A percentile compares a stretch with the other conserved stretches of the same genome.
These are phyloP conservation scores for Hyaena hyaena DNA, from an alignment of 2,113 vertebrate genomes.

Conservation along the genomic window DNA sequence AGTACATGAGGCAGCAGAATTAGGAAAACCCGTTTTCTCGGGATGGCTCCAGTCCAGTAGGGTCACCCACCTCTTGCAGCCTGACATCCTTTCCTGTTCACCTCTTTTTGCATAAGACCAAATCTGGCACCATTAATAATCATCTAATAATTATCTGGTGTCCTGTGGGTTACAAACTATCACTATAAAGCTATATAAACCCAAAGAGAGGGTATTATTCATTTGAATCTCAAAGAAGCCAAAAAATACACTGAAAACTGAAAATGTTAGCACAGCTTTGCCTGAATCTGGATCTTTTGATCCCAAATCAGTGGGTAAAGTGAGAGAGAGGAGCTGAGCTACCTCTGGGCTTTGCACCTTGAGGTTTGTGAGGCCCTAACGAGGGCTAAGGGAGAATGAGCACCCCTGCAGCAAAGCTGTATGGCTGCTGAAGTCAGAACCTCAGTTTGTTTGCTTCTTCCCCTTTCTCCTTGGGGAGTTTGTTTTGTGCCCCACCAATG, in stretches of 20 bases:
- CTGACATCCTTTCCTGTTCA: neutral
- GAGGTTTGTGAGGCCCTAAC: no score
- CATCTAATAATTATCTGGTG: no score
- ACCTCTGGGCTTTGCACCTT: neutral
- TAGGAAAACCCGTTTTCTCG: neutral
- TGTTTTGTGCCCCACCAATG: neutral
- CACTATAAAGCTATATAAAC: no score
- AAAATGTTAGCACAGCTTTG: neutral
- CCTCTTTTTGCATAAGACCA: neutral
- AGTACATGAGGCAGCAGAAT: rapidly evolving
- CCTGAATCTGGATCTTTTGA: neutral
- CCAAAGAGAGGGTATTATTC: neutral
- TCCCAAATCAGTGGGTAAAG: neutral
- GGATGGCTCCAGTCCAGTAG: neutral
- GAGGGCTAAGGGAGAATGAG: neutral
- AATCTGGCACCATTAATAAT: neutral
- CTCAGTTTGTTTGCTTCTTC: neutral
- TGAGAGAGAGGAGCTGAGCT: no score
- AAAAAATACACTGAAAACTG: neutral
- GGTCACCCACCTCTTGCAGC: no score
- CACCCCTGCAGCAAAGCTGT: no score
- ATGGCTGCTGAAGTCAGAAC: neutral
- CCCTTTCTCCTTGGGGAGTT: no score
- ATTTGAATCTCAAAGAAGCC: neutral
- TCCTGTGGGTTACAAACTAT: no score